Conservation (phyloP, 2,113 vertebrate genomes). For the Peucedramus taeniatus region DNA sequence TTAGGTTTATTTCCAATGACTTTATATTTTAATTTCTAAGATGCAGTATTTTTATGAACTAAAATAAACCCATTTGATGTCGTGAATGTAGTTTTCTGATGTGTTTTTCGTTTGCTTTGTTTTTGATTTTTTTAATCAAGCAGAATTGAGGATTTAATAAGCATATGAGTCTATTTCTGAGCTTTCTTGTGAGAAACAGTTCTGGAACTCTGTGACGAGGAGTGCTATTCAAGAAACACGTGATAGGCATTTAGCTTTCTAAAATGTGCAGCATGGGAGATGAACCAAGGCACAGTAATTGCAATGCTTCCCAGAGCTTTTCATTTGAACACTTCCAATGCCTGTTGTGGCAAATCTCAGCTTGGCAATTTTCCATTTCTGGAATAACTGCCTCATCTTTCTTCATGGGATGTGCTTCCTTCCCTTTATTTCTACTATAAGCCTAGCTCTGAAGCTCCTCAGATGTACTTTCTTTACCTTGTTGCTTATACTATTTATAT, state of each 20-base stretch:
- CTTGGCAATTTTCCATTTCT: conserved; percentile 20
- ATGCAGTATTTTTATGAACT: background rate
- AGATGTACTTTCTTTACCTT: background rate
- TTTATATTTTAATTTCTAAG: background rate
- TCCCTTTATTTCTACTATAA: background rate
- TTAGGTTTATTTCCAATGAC: background rate
- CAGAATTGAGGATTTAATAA: background rate
- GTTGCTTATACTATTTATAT: background rate
- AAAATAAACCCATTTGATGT: background rate
- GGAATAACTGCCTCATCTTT: background rate
- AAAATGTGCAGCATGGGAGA: conserved; percentile 20
- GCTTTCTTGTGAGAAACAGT: background rate
- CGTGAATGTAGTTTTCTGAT: background rate
- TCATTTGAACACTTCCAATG: background rate
- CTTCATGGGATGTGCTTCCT: background rate
- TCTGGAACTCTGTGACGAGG: background rate
- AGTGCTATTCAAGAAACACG: background rate
- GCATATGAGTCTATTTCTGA: background rate
- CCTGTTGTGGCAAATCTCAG: background rate
- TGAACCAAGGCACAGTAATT: conserved; percentile 9
- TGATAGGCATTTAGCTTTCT: conserved; percentile 22
- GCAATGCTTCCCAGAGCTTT: conserved; percentile 24
- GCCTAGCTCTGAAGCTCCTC: background rate
- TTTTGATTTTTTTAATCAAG: background rate
- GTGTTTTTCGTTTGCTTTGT: background rate